Evolutionary conservation across 2,113 vertebrate genomes (phyloP).

Genomic region (Centropristis striata): DNA sequence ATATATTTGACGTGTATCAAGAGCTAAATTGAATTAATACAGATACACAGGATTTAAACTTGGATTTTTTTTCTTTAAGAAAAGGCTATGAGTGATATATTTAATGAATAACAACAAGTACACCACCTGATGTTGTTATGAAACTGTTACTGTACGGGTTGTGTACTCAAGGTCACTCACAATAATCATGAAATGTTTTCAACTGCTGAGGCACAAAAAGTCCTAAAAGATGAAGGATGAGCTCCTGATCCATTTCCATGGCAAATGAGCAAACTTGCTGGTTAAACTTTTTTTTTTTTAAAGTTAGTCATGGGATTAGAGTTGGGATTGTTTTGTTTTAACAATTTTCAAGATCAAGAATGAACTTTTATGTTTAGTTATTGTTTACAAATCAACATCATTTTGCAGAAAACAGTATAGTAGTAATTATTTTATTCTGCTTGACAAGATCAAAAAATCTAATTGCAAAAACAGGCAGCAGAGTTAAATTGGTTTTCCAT

Average conservation of each 20-base stretch:
- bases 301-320: not conserved
- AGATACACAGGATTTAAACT: too few species aligned
- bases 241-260: not conserved
- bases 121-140: not conserved
- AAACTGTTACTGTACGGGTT: not conserved
- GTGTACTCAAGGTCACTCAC: not conserved
- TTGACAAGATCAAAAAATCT: not conserved
- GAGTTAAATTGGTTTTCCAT: not conserved
- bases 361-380: not conserved
- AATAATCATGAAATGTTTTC: not conserved
- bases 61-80: not conserved
- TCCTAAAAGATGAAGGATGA: not conserved
- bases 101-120: not conserved
- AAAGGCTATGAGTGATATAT: not conserved
- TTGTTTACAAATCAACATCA: constrained; percentile 4
- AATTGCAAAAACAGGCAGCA: not conserved
- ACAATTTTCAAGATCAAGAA: not conserved
- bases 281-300: too few species aligned
- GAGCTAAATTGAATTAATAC: too few species aligned
- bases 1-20: too few species aligned
- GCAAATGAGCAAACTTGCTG: not conserved
- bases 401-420: not conserved
- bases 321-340: not conserved
- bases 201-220: not conserved
- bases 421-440: too few species aligned